These are phyloP conservation scores for Clarias laeviceps DNA, from an alignment of 2,797 vertebrate species.

Conservation along the genomic window DNA sequence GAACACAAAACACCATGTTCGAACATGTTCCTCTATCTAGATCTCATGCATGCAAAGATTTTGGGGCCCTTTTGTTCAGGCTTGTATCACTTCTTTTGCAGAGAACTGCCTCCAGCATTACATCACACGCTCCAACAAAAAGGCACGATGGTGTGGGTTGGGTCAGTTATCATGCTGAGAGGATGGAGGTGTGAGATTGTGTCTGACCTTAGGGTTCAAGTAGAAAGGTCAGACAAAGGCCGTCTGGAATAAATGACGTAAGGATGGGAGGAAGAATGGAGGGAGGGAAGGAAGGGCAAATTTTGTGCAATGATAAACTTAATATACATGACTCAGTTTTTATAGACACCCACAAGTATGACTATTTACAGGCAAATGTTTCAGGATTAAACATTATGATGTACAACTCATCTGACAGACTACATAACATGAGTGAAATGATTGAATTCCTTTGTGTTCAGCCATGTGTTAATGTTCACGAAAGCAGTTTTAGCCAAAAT, in stretches of 20 bases:
- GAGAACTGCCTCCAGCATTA: slow-evolving; percentile 72
- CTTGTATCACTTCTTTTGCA: slow-evolving; percentile 71
- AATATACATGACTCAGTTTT: slow-evolving; percentile 14
- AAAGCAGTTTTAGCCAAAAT: slow-evolving; percentile 14
- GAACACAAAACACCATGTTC: slow-evolving; percentile 62
- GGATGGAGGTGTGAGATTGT: slow-evolving; percentile 60
- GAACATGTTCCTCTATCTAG: slow-evolving; percentile 74
- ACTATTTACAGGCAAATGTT: slow-evolving; percentile 47
- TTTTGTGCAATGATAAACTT: neutral
- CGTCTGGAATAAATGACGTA: slow-evolving; percentile 46
- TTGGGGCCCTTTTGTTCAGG: slow-evolving; percentile 73
- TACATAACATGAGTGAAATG: slow-evolving; percentile 27
- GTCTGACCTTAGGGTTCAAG: slow-evolving; percentile 71
- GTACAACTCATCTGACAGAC: slow-evolving; percentile 37
- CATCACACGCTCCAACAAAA: slow-evolving; percentile 73
- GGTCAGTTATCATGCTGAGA: slow-evolving; percentile 47
- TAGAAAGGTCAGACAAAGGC: slow-evolving; percentile 62
- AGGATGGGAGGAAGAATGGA: slow-evolving; percentile 53
- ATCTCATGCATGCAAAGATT: slow-evolving; percentile 74
- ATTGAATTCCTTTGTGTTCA: slow-evolving; percentile 9
- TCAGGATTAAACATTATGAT: slow-evolving; percentile 26
- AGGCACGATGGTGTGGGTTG: slow-evolving; percentile 56
- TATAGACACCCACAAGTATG: slow-evolving; percentile 38
- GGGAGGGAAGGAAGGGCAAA: slow-evolving; percentile 49
- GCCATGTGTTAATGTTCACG: slow-evolving; percentile 26